phyloP scores from a whole-genome alignment of 1,140 invertebrate species.

The Drosophila sechellia region DNA sequence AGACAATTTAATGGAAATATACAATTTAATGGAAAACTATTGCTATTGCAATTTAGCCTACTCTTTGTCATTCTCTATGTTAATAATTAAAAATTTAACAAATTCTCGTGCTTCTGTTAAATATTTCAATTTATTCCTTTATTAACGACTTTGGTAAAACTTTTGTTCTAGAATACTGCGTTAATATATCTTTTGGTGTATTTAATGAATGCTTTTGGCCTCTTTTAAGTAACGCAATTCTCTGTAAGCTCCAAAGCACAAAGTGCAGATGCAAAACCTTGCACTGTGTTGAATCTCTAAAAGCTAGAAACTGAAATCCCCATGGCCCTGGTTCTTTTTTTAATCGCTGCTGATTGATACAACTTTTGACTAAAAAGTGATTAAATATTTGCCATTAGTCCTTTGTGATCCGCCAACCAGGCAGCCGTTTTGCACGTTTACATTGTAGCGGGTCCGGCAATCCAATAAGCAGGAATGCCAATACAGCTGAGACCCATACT shows the following conservation, averaged over 20 bases:
- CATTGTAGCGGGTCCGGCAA: conserved; percentile 15
- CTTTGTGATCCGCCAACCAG: conserved; percentile 9
- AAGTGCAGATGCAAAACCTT: background rate
- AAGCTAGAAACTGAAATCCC: background rate
- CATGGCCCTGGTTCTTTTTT: background rate
- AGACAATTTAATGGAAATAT: background rate
- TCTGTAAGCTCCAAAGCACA: background rate
- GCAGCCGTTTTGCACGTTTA: conserved; percentile 30
- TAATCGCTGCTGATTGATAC: conserved; percentile 23
- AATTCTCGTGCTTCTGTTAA: no score
- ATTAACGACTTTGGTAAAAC: no score
- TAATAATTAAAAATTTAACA: no score
- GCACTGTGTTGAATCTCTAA: background rate
- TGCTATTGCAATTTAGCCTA: background rate
- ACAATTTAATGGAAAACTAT: no score
- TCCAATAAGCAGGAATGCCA: conserved; percentile 51
- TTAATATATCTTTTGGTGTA: background rate
- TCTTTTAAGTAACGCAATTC: background rate
- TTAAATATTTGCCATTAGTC: conserved; percentile 39
- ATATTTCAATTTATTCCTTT: no score
- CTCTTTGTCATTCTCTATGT: no score
- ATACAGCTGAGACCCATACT: conserved; percentile 36
- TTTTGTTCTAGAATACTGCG: no score
- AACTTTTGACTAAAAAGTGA: conserved; percentile 16
- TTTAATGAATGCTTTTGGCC: background rate